These are phyloP conservation scores for Spondyliosoma cantharus DNA, from an alignment of 2,797 vertebrate genomes.

Conservation along the genomic window DNA sequence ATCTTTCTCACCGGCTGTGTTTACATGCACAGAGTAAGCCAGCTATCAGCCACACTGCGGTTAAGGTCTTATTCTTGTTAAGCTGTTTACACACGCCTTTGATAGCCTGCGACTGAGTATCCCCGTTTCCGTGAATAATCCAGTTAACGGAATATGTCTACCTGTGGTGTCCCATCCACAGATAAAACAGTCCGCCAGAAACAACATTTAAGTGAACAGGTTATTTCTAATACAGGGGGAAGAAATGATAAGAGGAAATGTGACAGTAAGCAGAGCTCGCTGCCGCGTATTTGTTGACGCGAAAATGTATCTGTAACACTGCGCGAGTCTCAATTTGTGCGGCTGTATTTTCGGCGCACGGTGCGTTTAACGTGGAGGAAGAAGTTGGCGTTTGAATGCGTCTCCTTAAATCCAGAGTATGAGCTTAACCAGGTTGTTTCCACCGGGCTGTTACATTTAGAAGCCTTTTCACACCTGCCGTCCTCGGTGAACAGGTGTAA, in stretches of 20 bases:
- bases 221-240: constrained; percentile 39
- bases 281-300: constrained; percentile 26
- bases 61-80: constrained; percentile 74
- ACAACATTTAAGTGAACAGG: constrained; percentile 36
- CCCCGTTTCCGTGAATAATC: constrained; percentile 72
- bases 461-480: constrained; percentile 66
- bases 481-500: constrained; percentile 54
- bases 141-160: constrained; percentile 70
- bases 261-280: constrained; percentile 32
- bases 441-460: constrained; percentile 40
- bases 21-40: constrained; percentile 66
- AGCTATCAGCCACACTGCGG: constrained; percentile 66
- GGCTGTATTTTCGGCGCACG: constrained; percentile 6
- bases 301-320: constrained; percentile 27
- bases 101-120: constrained; percentile 60
- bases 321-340: constrained; percentile 21
- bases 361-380: constrained; percentile 8
- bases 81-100: constrained; percentile 76
- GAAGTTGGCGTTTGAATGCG: constrained; percentile 4
- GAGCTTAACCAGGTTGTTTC: constrained; percentile 14
- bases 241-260: constrained; percentile 34
- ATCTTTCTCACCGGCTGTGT: constrained; percentile 61
- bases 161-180: constrained; percentile 65
- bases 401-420: constrained; percentile 20
- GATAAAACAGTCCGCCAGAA: constrained; percentile 49